phyloP scores from a whole-genome alignment of 2,797 vertebrate species.

The Sarcophilus harrisii region DNA sequence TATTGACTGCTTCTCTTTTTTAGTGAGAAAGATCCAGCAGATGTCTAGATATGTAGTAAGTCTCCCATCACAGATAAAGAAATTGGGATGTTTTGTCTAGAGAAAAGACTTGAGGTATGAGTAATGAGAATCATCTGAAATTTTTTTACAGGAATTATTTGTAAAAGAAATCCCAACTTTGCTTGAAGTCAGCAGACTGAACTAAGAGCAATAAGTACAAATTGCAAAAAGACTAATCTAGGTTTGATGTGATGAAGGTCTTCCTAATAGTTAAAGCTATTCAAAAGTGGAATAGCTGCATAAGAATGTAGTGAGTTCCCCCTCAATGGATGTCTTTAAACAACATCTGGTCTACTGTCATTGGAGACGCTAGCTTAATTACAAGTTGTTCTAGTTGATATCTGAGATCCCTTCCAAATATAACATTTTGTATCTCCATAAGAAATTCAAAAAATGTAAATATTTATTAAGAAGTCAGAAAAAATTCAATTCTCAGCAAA shows the following conservation, averaged over 20 bases:
- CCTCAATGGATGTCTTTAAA: neutral
- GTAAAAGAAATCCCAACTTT: neutral
- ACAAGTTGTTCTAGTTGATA: neutral
- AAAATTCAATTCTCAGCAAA: constrained; percentile 17
- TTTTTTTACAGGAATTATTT: neutral
- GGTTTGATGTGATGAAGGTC: neutral
- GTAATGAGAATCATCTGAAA: neutral
- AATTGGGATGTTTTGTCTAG: neutral
- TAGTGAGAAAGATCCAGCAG: neutral
- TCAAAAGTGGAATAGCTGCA: neutral
- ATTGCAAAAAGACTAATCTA: neutral
- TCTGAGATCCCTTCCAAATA: neutral
- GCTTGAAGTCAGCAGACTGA: neutral
- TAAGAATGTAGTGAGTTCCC: neutral
- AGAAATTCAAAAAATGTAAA: neutral
- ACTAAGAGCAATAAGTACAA: neutral
- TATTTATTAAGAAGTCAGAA: neutral
- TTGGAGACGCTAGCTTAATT: neutral
- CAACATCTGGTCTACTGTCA: neutral
- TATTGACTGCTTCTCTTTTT: neutral
- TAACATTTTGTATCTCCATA: neutral
- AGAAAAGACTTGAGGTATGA: neutral
- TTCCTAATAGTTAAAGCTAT: neutral
- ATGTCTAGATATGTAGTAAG: neutral
- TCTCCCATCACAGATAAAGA: neutral